A percentile compares a stretch with the other conserved stretches of the same genome.
Evolutionary conservation across 2,797 vertebrate species (phyloP).

Genomic region (Chelidonichthys spinosus): DNA sequence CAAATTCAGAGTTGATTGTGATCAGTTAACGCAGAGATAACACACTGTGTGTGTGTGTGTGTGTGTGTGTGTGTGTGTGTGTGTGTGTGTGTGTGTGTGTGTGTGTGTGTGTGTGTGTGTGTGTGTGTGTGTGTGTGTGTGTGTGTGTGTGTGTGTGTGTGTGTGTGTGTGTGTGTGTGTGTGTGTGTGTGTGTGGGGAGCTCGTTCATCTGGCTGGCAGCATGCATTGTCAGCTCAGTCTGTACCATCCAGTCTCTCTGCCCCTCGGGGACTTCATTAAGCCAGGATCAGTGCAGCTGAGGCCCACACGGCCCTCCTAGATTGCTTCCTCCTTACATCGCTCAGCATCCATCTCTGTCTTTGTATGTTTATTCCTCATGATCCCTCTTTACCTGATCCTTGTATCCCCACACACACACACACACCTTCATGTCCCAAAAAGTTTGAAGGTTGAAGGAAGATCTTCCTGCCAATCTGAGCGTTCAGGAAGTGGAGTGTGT

Average conservation of each 20-base stretch:
- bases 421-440: not conserved
- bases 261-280: constrained; percentile 78
- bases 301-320: constrained; percentile 61
- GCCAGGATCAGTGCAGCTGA: constrained; percentile 74
- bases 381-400: constrained; percentile 18
- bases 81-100: constrained; percentile 22
- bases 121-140: constrained; percentile 2
- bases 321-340: constrained; percentile 60
- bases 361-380: constrained; percentile 23
- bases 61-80: not conserved
- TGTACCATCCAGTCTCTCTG: constrained; percentile 62
- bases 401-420: not conserved
- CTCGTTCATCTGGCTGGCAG: constrained; percentile 67
- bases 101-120: not conserved
- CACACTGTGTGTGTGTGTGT: constrained; percentile 32
- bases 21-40: constrained; percentile 37
- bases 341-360: constrained; percentile 55
- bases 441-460: not conserved
- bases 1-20: constrained; percentile 13
- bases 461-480: not conserved
- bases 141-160: not conserved
- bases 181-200: constrained; percentile 19
- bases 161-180: not conserved
- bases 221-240: constrained; percentile 67
- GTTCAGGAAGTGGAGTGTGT: constrained; percentile 1